These are phyloP conservation scores for Neoitamus cyanurus DNA, from an alignment of 2,888 invertebrate genomes.

Conservation along the genomic window DNA sequence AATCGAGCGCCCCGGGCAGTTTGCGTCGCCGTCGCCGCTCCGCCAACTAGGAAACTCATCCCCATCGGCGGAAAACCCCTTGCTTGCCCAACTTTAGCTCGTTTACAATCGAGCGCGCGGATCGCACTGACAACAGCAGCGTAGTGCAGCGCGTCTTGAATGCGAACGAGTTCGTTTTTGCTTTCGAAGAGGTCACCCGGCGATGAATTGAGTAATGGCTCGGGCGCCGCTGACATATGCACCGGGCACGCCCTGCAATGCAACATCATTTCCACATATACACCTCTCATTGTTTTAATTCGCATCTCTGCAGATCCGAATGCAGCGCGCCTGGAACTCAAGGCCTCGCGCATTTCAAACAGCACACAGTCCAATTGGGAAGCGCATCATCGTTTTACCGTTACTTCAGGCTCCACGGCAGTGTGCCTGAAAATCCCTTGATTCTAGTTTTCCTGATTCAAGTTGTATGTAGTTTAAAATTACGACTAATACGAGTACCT, in stretches of 20 bases:
- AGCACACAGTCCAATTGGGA: background rate
- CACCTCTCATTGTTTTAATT: constrained; percentile 24
- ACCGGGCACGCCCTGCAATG: constrained; percentile 2
- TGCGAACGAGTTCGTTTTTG: background rate
- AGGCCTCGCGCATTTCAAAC: background rate
- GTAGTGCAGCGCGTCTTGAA: background rate
- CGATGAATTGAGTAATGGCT: background rate
- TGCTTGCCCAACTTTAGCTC: background rate
- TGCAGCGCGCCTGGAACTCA: background rate
- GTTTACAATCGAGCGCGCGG: background rate
- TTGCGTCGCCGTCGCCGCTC: background rate
- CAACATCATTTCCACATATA: constrained; percentile 20
- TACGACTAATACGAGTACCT: no score
- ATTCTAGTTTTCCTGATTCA: no score
- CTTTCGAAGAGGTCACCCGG: background rate
- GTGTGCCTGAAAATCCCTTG: background rate
- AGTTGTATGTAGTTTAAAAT: no score
- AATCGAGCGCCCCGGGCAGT: constrained; percentile 40
- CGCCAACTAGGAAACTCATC: constrained; percentile 14
- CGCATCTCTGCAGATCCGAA: background rate
- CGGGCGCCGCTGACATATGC: constrained; percentile 26
- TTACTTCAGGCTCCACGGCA: background rate
- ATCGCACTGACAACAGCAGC: background rate
- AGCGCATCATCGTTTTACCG: background rate
- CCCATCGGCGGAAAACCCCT: background rate